phyloP scores from a whole-genome alignment of 2,113 vertebrate genomes.

The Accipiter cooperii region DNA sequence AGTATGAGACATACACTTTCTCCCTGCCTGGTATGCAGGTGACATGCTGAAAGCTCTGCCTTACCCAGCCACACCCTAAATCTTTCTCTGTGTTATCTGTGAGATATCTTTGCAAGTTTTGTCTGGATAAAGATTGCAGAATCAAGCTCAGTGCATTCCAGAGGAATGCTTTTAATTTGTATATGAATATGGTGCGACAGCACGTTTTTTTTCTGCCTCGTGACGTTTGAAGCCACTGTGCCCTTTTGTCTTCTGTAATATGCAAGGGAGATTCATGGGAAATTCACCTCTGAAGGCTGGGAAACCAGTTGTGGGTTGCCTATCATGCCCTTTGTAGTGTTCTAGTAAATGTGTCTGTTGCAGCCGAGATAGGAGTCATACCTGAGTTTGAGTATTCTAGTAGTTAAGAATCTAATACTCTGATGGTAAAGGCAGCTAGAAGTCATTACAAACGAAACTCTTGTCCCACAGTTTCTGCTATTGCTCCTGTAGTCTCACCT shows the following conservation, averaged over 20 bases:
- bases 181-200: not conserved
- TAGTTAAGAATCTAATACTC: not conserved
- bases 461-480: not conserved
- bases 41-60: not conserved
- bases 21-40: not conserved
- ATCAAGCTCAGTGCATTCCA: not conserved
- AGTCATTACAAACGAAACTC: not conserved
- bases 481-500: not conserved
- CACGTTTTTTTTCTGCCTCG: not conserved
- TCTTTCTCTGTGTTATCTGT: not conserved
- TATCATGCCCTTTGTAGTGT: not conserved
- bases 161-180: not conserved
- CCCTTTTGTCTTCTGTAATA: not conserved
- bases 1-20: not conserved
- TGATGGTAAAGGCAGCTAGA: not conserved
- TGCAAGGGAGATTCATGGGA: not conserved
- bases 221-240: not conserved
- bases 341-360: not conserved
- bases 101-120: constrained; percentile 4
- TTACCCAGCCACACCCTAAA: not conserved
- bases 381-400: not conserved
- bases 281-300: not conserved
- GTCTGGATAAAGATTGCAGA: constrained; percentile 10
- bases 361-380: not conserved
- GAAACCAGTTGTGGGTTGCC: not conserved